Base-by-base conservation (phyloP, 2,797 vertebrate species). In the Chaetodon trifasciatus region DNA sequence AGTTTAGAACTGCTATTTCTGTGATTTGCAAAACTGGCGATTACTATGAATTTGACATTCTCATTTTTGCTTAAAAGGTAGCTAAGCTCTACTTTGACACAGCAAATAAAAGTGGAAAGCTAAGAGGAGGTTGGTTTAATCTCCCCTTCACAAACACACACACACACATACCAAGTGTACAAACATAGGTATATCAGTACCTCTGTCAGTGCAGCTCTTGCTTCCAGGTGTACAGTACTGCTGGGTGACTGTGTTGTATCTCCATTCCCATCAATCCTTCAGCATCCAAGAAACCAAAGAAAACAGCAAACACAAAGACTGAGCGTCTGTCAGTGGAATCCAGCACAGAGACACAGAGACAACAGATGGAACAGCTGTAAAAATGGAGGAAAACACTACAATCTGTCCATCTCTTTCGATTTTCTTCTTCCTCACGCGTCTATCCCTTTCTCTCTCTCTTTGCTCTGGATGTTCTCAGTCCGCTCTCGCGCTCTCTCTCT, bases 181-280 rank as follows among this genome's bases (percentile, higher is more conserved):
- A 74, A 40, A 75, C 40, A 50, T 24, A 10, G 24, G 8, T 68
- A 44, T 9, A 44, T 44, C 11, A 40, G 65, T 89, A 92, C 91
- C 89, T 91, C 66, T 63, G 76, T 90, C 83, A 91, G 80, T 78
- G 85, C 32, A 78, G 83, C 80, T 82, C 79, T 52, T 57, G 70
- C 2, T 10, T 82, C 72, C 85, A 89, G 88, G 86, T 84, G 60
- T 47, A 71, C 55, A 39, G 81, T 60, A 56, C 79, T 24, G 69
- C 61, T 32, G 58, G 60, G 21, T 61, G 67, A 76, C n/a, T 46
- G 52, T 75, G 60, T 44, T 70, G 80, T 78, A 69, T 84, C 62
- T 83, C 86, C 92, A 85, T 85, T 69, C 62, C 68, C 58, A 71
- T 87, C 82, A 84, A 15, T 74, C 65, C 81, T 87, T 86, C 70